These are phyloP conservation scores for Neotoma lepida DNA, from an alignment of 2,113 vertebrate species.

Conservation along the genomic window DNA sequence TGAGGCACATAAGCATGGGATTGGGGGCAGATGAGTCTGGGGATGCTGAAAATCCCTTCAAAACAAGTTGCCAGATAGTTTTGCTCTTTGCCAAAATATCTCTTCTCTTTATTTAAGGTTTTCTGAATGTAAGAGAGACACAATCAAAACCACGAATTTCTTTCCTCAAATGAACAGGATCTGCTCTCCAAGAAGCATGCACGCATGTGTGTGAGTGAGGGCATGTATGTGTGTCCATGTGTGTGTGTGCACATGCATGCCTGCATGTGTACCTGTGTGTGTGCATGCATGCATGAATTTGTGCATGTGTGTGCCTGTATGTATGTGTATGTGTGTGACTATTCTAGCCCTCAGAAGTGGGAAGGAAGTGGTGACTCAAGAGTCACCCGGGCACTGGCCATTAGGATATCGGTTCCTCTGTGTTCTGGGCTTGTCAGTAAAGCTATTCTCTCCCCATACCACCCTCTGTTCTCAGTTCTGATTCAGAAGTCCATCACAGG, in stretches of 20 bases:
- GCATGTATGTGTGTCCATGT: background rate
- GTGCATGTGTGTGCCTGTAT: background rate
- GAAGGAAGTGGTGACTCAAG: no score
- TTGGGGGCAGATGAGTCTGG: conserved; percentile 6
- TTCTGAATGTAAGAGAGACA: conserved; percentile 49
- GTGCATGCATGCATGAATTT: background rate
- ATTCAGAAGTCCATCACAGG: background rate
- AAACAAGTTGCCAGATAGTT: conserved; percentile 48
- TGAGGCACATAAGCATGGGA: background rate
- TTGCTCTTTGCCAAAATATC: conserved; percentile 52
- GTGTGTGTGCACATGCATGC: background rate
- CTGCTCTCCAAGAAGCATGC: background rate
- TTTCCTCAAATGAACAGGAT: conserved; percentile 45
- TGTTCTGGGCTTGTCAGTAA: background rate
- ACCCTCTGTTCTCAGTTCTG: background rate
- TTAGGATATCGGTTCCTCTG: background rate
- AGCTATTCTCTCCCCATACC: background rate
- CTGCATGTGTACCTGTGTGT: background rate
- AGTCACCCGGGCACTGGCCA: background rate
- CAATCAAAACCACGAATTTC: conserved; percentile 58
- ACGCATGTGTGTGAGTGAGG: background rate
- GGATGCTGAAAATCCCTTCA: conserved; percentile 33
- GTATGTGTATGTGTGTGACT: background rate
- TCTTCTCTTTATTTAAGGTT: conserved; percentile 52
- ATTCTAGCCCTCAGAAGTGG: background rate